These are phyloP conservation scores for Cheilosia grossa DNA, from an alignment of 2,888 invertebrate species.

Conservation along the genomic window DNA sequence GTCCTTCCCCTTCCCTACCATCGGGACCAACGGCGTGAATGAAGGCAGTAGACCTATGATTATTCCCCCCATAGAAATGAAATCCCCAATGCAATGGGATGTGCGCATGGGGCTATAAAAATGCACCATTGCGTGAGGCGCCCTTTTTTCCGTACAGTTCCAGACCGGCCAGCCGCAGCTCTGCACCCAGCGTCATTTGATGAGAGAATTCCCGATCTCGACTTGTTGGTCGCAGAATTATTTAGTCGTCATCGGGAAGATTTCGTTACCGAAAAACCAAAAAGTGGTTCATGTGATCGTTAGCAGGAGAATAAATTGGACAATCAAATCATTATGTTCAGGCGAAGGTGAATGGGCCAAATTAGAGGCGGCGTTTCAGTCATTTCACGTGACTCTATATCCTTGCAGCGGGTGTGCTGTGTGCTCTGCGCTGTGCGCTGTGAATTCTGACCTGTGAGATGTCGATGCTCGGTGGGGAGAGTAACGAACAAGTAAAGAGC, in stretches of 20 bases:
- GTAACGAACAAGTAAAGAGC: conserved; percentile 13
- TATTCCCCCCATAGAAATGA: conserved; percentile 63
- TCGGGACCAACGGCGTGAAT: conserved; percentile 32
- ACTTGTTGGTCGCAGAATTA: conserved; percentile 46
- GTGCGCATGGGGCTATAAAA: conserved; percentile 64
- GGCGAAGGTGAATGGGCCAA: conserved; percentile 40
- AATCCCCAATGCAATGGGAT: conserved; percentile 36
- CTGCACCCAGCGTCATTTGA: conserved; percentile 56
- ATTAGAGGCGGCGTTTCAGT: conserved; percentile 69
- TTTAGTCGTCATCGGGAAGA: conserved; percentile 67
- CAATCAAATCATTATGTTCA: conserved; percentile 80
- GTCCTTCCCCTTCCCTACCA: conserved; percentile 21
- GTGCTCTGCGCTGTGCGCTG: background rate
- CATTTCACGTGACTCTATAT: conserved; percentile 50
- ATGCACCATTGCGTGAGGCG: conserved; percentile 73
- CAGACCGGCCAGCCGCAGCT: background rate
- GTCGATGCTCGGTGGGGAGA: conserved; percentile 18
- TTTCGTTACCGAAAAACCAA: conserved; percentile 62
- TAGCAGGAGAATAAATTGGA: conserved; percentile 80
- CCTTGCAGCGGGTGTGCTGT: conserved; percentile 47
- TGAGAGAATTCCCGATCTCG: conserved; percentile 52
- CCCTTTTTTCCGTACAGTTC: conserved; percentile 59
- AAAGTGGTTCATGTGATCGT: conserved; percentile 77
- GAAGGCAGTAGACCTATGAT: conserved; percentile 68
- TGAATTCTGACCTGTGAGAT: conserved; percentile 33